Conservation (phyloP, 2,797 vertebrate genomes). For the Sebastes taczanowskii region DNA sequence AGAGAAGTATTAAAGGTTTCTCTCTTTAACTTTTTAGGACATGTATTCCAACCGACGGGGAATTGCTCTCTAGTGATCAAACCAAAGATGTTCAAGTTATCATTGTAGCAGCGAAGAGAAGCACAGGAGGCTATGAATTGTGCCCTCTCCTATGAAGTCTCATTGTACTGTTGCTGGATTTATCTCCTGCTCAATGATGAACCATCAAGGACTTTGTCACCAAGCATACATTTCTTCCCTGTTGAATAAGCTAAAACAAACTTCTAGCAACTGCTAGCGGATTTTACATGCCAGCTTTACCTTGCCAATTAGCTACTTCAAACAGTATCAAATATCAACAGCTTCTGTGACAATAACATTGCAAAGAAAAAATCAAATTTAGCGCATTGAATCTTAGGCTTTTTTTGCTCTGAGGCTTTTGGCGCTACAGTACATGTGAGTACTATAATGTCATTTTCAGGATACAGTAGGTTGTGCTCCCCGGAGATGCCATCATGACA, state of each 20-base stretch:
- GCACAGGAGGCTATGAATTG: not conserved
- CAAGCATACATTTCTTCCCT: not conserved
- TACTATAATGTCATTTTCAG: not conserved
- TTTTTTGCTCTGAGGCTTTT: not conserved
- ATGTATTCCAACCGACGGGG: not conserved
- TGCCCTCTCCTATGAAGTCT: not conserved
- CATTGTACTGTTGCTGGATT: slow-evolving; percentile 13
- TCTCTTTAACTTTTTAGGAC: slow-evolving; percentile 35
- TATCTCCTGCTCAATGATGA: not conserved
- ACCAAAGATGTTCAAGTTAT: not conserved
- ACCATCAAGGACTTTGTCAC: slow-evolving; percentile 15
- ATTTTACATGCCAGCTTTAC: slow-evolving; percentile 53
- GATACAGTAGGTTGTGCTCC: not conserved
- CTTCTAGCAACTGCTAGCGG: slow-evolving; percentile 18
- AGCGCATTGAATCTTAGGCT: not conserved
- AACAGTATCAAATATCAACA: slow-evolving; percentile 26
- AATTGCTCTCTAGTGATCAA: not conserved
- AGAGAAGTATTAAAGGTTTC: slow-evolving; percentile 1
- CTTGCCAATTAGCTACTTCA: slow-evolving; percentile 28
- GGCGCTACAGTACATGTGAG: not conserved
- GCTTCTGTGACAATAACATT: not conserved
- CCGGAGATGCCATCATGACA: not conserved
- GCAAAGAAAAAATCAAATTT: not conserved
- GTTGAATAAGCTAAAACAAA: slow-evolving; percentile 29
- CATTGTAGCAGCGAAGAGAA: not conserved